These are phyloP conservation scores for Aleadryas rufinucha DNA, from an alignment of 2,113 vertebrate species.

Conservation along the genomic window DNA sequence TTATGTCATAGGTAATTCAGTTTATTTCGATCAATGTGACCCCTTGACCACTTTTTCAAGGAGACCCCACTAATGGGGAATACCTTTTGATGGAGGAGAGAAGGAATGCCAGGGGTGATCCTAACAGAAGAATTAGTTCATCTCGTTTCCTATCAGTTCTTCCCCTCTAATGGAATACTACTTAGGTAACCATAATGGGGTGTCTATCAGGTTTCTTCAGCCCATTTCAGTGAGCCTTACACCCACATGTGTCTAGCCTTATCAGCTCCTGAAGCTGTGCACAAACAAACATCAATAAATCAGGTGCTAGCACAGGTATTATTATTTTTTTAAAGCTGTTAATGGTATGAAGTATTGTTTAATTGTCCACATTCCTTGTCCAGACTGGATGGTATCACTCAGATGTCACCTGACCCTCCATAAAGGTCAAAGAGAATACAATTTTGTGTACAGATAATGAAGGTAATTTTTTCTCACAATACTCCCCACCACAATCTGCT, in stretches of 20 bases:
- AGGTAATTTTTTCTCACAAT: not conserved
- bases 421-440: not conserved
- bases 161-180: not conserved
- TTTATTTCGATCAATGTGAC: conserved; percentile 22
- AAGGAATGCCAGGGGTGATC: not conserved
- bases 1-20: not conserved
- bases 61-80: not conserved
- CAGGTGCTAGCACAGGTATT: not conserved
- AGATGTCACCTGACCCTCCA: not conserved
- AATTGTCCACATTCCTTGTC: not conserved
- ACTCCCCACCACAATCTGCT: not conserved
- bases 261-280: not conserved
- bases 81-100: not conserved
- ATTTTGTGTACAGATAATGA: not conserved
- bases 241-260: not conserved
- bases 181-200: not conserved
- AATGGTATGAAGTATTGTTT: not conserved
- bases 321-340: not conserved
- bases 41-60: not conserved
- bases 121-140: not conserved
- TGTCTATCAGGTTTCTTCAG: not conserved
- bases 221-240: not conserved
- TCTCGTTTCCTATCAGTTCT: not conserved
- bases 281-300: not conserved
- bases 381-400: not conserved